A percentile compares a stretch with the other conserved stretches of the same genome.
Evolutionary conservation across 2,113 vertebrate genomes (phyloP).

Genomic region (Labeo rohita): DNA sequence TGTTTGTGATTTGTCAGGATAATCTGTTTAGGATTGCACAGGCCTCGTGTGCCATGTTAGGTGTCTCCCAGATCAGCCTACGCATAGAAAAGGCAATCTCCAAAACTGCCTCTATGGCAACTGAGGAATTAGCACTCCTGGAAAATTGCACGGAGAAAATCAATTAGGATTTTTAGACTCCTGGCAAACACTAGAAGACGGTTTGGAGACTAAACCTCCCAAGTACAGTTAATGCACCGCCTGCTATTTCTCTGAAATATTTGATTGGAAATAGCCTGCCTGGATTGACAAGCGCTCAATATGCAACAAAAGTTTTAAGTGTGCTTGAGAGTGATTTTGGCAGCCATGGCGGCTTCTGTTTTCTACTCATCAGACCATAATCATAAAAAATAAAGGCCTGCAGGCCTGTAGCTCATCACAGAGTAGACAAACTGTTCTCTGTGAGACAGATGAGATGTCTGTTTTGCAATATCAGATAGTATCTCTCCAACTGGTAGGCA

Average conservation of each 20-base stretch:
- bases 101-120: slow-evolving; percentile 35
- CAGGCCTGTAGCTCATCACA: slow-evolving; percentile 42
- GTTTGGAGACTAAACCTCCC: neutral
- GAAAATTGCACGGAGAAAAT: slow-evolving; percentile 33
- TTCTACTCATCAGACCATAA: slow-evolving; percentile 39
- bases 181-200: neutral
- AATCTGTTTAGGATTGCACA: slow-evolving; percentile 44
- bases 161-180: slow-evolving; percentile 49
- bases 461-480: slow-evolving; percentile 62
- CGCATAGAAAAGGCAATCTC: slow-evolving; percentile 32
- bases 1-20: slow-evolving; percentile 40
- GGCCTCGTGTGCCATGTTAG: slow-evolving; percentile 39
- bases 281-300: slow-evolving; percentile 13
- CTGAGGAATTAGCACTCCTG: slow-evolving; percentile 39
- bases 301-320: slow-evolving; percentile 32
- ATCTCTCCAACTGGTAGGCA: slow-evolving; percentile 56
- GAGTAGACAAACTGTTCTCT: slow-evolving; percentile 52
- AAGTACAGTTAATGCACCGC: slow-evolving; percentile 14
- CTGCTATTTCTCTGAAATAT: neutral
- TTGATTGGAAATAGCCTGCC: neutral
- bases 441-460: slow-evolving; percentile 61
- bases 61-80: slow-evolving; percentile 38
- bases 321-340: slow-evolving; percentile 14
- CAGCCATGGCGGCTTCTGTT: slow-evolving; percentile 32
- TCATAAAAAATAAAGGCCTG: slow-evolving; percentile 53